These are phyloP conservation scores for Aphis gossypii DNA, from an alignment of 1,140 invertebrate species.

Conservation along the genomic window DNA sequence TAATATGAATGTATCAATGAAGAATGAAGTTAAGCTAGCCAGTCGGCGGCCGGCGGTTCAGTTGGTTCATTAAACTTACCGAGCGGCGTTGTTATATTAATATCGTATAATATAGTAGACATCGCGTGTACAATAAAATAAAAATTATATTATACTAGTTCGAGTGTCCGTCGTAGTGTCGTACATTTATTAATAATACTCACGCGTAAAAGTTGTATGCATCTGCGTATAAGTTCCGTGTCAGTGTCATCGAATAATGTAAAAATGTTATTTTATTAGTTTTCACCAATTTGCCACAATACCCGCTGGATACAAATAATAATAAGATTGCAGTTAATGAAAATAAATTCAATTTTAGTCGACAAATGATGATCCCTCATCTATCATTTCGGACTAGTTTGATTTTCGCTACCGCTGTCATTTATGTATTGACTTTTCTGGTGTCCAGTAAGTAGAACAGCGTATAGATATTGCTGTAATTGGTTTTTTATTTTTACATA, in stretches of 20 bases:
- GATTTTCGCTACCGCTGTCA: neutral
- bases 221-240: neutral
- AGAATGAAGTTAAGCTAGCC: neutral
- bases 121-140: neutral
- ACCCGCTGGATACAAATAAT: neutral
- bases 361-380: neutral
- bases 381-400: neutral
- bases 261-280: neutral
- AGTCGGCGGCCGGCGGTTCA: neutral
- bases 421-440: neutral
- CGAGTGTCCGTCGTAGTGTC: neutral
- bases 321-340: neutral
- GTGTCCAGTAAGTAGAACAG: constrained; percentile 19
- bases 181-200: neutral
- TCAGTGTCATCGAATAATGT: neutral
- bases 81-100: neutral
- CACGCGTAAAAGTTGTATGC: neutral
- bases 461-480: neutral
- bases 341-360: neutral
- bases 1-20: constrained; percentile 19
- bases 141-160: neutral
- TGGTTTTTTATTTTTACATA: neutral
- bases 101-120: neutral
- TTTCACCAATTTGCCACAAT: neutral
- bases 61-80: constrained; percentile 17